Evolutionary conservation across 2,888 invertebrate genomes (phyloP), one percentile per base, ranked within the genome.

Genomic region (Habrosyne pyritoides): DNA sequence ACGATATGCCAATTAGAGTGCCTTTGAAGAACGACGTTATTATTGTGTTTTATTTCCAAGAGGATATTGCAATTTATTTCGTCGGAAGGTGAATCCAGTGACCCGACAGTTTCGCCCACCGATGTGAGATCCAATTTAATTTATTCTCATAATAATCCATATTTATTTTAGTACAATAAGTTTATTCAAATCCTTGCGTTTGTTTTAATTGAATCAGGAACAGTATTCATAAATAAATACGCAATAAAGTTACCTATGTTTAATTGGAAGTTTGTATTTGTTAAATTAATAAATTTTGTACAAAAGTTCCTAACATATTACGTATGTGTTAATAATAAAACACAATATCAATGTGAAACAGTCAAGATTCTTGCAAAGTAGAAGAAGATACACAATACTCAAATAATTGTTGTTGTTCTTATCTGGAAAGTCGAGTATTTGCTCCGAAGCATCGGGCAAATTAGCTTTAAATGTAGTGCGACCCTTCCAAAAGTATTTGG

Each of bases 341-440:
- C 36, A 14, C 14, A 42, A 18, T 42, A 42, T 18, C 8, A 18
- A 18, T 42, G 14, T 42, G 42, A 8, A 36, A 36, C 36, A 42
- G 18, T 42, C 14, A 8, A 14, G 42, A 18, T 8, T 18, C 18
- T 18, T 14, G 42, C 1, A 18, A 18, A 42, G 42, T 42, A 42
- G 42, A 42, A 18, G 42, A 18, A n/a, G 48, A 22, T 21, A 22
- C 18, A 49, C 48, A 49, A 49, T 48, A 24, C 26, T 49, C 14
- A 14, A 26, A 49, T 49, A 49, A 49, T 26, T 49, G 48, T 49
- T 48, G 26, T 48, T 49, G 48, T 49, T 42, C 18, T 42, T 49
- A 49, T 49, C 48, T 14, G 26, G 14, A 10, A 10, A 26, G n/a
- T 22, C 26, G 26, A 24, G 24, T 47, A 18, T 47, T 47, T 21